A percentile compares a stretch with the other conserved stretches of the same genome.
phyloP scores from a whole-genome alignment of 2,113 vertebrate species.

The Copsychus sechellarum region DNA sequence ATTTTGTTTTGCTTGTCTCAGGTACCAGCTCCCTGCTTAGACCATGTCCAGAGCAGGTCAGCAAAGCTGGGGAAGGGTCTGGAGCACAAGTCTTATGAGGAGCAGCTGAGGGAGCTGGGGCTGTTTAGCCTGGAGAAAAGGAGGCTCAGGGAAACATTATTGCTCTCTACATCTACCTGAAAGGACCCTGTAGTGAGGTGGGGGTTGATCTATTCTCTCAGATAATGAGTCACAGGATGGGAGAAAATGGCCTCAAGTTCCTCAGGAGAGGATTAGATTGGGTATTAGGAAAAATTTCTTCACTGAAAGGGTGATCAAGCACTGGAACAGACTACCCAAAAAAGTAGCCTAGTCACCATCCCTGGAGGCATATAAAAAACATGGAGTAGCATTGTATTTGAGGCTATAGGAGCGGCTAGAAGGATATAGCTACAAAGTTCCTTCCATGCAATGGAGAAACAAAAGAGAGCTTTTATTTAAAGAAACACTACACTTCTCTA shows the following conservation, averaged over 20 bases:
- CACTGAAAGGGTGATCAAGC: neutral
- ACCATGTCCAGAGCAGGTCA: neutral
- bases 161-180: neutral
- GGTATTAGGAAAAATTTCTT: neutral
- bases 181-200: neutral
- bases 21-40: neutral
- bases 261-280: neutral
- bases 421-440: too few relatives aligned
- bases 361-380: neutral
- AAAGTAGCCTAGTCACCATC: neutral
- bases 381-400: too few relatives aligned
- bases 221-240: neutral
- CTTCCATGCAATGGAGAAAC: too few relatives aligned
- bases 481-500: too few relatives aligned
- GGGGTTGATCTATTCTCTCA: accelerated
- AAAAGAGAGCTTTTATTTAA: too few relatives aligned
- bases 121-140: neutral
- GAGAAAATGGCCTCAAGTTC: neutral
- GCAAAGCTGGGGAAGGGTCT: neutral
- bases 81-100: neutral
- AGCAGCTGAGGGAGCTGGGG: neutral
- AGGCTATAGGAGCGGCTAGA: too few relatives aligned
- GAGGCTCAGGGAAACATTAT: neutral
- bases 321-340: neutral
- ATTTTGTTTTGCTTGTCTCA: neutral